These are phyloP conservation scores for Subanguina moxae DNA, from an alignment of 1,140 invertebrate genomes.

Conservation along the genomic window DNA sequence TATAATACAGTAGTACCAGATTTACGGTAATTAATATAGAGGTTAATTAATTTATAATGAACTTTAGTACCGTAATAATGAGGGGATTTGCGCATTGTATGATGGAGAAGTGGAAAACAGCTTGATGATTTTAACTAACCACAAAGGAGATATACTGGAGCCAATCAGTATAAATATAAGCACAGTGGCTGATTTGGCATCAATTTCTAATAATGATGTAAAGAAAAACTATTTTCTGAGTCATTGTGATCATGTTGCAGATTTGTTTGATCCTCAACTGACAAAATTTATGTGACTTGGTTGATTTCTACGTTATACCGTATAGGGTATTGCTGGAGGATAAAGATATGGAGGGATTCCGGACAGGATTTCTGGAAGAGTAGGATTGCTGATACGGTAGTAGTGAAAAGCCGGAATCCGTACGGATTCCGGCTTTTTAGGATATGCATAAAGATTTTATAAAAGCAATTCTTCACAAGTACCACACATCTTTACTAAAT, in stretches of 20 bases:
- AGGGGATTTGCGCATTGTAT: constrained; percentile 28
- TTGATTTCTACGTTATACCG: too few species aligned
- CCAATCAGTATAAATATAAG: constrained; percentile 17
- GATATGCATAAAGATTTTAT: too few species aligned
- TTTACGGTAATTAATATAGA: too few species aligned
- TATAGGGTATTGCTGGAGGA: too few species aligned
- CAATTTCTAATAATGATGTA: constrained; percentile 17
- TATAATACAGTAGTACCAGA: too few species aligned
- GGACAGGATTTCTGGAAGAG: too few species aligned
- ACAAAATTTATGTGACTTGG: not conserved
- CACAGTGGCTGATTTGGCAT: constrained; percentile 21
- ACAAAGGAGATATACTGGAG: constrained; percentile 16
- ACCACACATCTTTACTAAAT: too few species aligned
- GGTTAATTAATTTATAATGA: constrained; percentile 17
- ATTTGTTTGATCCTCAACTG: not conserved
- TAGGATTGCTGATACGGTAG: too few species aligned
- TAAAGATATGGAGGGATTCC: too few species aligned
- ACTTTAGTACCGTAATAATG: constrained; percentile 23
- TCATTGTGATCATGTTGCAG: not conserved
- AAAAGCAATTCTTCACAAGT: too few species aligned
- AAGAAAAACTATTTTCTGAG: not conserved
- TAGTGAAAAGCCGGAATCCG: too few species aligned
- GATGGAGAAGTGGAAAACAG: constrained; percentile 17
- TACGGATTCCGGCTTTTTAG: too few species aligned
- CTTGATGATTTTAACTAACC: constrained; percentile 18